These are phyloP conservation scores for Nannoperca australis DNA, from an alignment of 2,797 vertebrate genomes.

Conservation along the genomic window DNA sequence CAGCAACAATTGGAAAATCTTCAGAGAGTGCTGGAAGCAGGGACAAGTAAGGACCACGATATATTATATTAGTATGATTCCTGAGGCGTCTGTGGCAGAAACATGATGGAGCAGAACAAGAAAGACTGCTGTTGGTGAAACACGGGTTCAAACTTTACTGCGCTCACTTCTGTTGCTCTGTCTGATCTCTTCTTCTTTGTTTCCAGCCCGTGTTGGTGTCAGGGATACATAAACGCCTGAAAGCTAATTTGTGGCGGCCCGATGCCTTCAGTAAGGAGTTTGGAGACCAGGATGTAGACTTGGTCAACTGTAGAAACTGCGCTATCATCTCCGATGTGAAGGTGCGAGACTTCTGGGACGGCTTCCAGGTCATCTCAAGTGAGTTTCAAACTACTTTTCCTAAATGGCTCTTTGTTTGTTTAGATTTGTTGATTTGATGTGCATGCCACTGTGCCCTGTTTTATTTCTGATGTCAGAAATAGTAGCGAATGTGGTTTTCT, in stretches of 20 bases:
- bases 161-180: neutral
- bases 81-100: neutral
- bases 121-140: neutral
- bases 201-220: conserved; percentile 97
- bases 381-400: conserved; percentile 68
- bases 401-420: neutral
- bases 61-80: neutral
- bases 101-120: neutral
- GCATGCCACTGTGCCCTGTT: neutral
- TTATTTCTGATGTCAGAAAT: neutral
- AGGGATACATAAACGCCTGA: conserved; percentile 96
- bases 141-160: neutral
- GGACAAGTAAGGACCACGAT: conserved; percentile 90
- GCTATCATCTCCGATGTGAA: conserved; percentile 99
- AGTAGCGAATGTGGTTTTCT: conserved; percentile 18
- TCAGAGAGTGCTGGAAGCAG: conserved; percentile 99
- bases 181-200: conserved; percentile 20
- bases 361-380: conserved; percentile 98
- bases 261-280: conserved; percentile 98
- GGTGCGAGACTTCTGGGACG: conserved; percentile 99
- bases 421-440: neutral
- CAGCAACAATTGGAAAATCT: conserved; percentile 99
- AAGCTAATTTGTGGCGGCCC: conserved; percentile 92
- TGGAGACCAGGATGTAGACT: conserved; percentile 98
- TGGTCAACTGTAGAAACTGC: conserved; percentile 99